A percentile compares a stretch with the other conserved stretches of the same genome.
Conservation (phyloP, 2,888 invertebrate species). For the Netelia melanura region DNA sequence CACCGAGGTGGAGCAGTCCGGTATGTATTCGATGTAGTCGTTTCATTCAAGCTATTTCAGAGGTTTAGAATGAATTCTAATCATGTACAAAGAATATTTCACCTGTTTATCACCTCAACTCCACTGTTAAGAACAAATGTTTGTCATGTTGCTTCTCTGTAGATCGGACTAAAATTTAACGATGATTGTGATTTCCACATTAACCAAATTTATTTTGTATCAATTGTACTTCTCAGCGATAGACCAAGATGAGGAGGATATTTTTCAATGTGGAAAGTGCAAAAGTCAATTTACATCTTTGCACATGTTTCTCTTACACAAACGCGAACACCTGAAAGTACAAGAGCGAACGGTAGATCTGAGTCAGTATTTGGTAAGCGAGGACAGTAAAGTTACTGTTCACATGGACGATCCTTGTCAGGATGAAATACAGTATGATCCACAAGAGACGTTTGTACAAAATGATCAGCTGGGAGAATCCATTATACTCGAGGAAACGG, state of each 20-base stretch:
- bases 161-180: too few relatives aligned
- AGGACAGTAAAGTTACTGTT: slow-evolving; percentile 75
- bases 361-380: slow-evolving; percentile 80
- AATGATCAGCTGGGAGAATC: slow-evolving; percentile 79
- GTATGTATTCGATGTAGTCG: slow-evolving; percentile 69
- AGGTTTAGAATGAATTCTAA: background rate
- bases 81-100: too few relatives aligned
- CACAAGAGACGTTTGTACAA: slow-evolving; percentile 79
- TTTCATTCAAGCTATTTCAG: background rate
- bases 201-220: background rate
- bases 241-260: slow-evolving; percentile 87
- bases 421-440: slow-evolving; percentile 77
- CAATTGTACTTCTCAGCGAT: slow-evolving; percentile 72
- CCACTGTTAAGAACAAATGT: too few relatives aligned
- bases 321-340: slow-evolving; percentile 84
- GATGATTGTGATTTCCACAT: background rate
- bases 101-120: too few relatives aligned
- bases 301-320: slow-evolving; percentile 87
- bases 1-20: slow-evolving; percentile 82
- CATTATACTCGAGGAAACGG: slow-evolving; percentile 82
- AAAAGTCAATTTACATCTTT: slow-evolving; percentile 88
- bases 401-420: slow-evolving; percentile 76
- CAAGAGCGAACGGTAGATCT: slow-evolving; percentile 81
- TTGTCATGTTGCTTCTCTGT: too few relatives aligned
- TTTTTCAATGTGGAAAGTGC: slow-evolving; percentile 90